Conservation (phyloP, 2,797 vertebrate genomes). For the Nyctalus aviator region DNA sequence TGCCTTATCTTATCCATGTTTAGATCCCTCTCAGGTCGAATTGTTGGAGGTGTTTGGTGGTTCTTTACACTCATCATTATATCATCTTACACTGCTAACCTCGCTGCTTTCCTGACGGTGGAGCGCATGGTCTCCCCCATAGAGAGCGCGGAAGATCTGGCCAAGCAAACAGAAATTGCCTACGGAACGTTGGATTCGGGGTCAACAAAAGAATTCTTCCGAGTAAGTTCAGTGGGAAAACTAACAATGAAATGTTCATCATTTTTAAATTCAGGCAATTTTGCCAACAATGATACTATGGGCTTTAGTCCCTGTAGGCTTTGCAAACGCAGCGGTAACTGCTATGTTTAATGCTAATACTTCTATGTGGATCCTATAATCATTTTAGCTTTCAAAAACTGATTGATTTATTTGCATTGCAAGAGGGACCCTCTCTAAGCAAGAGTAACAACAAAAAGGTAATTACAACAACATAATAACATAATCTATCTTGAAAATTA, state of each 20-base stretch:
- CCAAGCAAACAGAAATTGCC: conserved; percentile 99
- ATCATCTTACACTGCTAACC: conserved; percentile 98
- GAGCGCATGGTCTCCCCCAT: conserved; percentile 98
- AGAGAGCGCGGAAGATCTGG: conserved; percentile 95
- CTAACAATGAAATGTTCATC: not conserved
- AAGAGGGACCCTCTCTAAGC: conserved; percentile 53
- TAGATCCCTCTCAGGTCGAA: conserved; percentile 98
- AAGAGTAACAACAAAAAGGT: conserved; percentile 68
- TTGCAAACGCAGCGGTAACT: not conserved
- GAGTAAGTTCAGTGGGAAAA: conserved; percentile 89
- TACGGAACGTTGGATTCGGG: conserved; percentile 98
- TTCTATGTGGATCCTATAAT: conserved; percentile 73
- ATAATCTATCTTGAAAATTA: conserved; percentile 68
- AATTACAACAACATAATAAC: conserved; percentile 78
- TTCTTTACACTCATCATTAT: conserved; percentile 99
- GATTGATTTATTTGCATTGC: conserved; percentile 70
- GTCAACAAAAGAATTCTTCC: conserved; percentile 99
- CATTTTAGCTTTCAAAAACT: conserved; percentile 79
- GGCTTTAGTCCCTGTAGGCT: conserved; percentile 58
- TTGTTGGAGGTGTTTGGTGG: conserved; percentile 99
- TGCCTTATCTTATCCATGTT: conserved; percentile 87
- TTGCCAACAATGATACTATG: not conserved
- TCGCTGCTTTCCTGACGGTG: conserved; percentile 99
- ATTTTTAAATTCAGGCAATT: conserved; percentile 56
- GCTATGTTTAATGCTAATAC: not conserved